Evolutionary conservation across 2,888 invertebrate species (phyloP).

Genomic region (Galerucella calmariensis): DNA sequence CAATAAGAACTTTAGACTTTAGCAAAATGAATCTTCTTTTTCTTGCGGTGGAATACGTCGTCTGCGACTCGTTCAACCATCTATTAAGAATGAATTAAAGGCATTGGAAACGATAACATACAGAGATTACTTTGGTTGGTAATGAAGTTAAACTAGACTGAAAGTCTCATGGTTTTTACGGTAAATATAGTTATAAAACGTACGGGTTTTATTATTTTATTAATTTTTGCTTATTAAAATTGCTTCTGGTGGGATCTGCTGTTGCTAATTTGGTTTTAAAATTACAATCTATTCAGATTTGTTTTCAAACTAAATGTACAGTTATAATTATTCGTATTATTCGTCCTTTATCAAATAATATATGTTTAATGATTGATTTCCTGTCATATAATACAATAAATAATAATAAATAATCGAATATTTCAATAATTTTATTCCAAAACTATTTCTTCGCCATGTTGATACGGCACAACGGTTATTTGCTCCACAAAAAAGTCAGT

Average conservation of each 20-base stretch:
- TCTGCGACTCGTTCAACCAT: background rate
- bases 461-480: constrained; percentile 9
- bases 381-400: too few relatives aligned
- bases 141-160: background rate
- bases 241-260: too few relatives aligned
- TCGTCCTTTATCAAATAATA: too few relatives aligned
- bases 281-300: too few relatives aligned
- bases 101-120: background rate
- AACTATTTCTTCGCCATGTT: background rate
- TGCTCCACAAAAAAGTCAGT: constrained; percentile 21
- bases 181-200: too few relatives aligned
- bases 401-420: background rate
- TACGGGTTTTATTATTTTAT: too few relatives aligned
- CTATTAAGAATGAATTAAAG: constrained; percentile 1
- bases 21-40: too few relatives aligned
- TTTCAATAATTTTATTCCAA: background rate
- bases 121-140: background rate
- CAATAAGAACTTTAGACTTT: background rate
- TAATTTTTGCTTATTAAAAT: too few relatives aligned
- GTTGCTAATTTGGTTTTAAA: too few relatives aligned
- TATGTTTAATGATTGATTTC: too few relatives aligned
- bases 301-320: too few relatives aligned
- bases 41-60: background rate
- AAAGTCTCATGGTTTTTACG: background rate
- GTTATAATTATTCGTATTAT: too few relatives aligned